These are phyloP conservation scores for Diceros bicornis DNA, from an alignment of 2,797 vertebrate species.

Conservation along the genomic window DNA sequence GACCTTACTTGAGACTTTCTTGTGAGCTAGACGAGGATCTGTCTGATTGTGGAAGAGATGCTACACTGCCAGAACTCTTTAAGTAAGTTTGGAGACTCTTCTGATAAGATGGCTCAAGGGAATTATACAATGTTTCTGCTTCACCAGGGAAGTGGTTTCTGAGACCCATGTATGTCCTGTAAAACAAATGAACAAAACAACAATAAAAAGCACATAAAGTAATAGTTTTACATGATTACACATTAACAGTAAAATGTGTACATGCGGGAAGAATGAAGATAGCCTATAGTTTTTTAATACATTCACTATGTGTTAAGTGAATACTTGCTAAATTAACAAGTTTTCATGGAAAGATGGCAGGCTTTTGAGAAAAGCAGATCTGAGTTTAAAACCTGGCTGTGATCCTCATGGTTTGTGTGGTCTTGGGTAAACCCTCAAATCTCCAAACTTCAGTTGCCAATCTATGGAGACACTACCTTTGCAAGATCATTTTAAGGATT, in stretches of 20 bases:
- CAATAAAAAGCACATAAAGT: not conserved
- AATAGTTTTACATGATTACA: not conserved
- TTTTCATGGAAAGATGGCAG: not conserved
- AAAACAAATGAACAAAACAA: conserved; percentile 73
- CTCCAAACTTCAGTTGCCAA: not conserved
- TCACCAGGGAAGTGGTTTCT: conserved; percentile 96
- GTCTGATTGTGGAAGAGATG: conserved; percentile 98
- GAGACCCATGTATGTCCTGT: conserved; percentile 96
- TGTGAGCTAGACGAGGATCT: conserved; percentile 99
- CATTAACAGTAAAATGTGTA: not conserved
- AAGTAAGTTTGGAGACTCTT: conserved; percentile 95
- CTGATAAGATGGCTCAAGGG: conserved; percentile 96
- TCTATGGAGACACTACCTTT: not conserved
- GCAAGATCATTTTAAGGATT: not conserved
- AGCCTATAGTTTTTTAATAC: not conserved
- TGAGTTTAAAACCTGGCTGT: conserved; percentile 1
- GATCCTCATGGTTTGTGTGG: not conserved
- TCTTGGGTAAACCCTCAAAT: not conserved
- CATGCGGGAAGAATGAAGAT: not conserved
- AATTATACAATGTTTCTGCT: conserved; percentile 96
- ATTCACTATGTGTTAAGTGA: not conserved
- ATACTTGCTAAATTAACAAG: not conserved
- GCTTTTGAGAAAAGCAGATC: conserved; percentile 57
- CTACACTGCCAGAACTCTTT: conserved; percentile 96
- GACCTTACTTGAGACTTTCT: conserved; percentile 97